Conservation (phyloP, 2,113 vertebrate species). For the Podarcis cretensis region DNA sequence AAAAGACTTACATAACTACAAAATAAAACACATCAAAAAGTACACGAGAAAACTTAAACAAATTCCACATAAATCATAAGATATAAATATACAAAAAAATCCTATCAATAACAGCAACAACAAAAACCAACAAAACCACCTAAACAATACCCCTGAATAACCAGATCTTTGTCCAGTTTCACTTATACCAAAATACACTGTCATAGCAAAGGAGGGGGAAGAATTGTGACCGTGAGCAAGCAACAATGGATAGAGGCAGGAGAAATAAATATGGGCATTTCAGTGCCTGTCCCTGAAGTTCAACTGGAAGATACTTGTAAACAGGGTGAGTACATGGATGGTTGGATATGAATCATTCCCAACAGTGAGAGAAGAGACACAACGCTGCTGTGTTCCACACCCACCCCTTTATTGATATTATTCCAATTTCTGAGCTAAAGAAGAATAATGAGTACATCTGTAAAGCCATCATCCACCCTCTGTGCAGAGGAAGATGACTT, state of each 20-base stretch:
- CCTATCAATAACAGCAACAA: no score
- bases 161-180: background rate
- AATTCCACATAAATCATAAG: no score
- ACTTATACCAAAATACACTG: background rate
- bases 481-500: background rate
- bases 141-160: background rate
- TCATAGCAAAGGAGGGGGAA: background rate
- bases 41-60: no score
- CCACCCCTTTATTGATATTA: slow-evolving; percentile 2
- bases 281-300: slow-evolving; percentile 3
- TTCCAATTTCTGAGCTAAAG: background rate
- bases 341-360: slow-evolving; percentile 9
- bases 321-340: background rate
- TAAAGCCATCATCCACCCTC: background rate
- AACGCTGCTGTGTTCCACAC: background rate
- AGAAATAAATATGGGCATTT: background rate
- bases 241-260: background rate
- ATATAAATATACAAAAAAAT: no score
- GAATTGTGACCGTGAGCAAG: background rate
- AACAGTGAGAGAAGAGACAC: accelerated
- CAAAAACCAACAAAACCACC: no score
- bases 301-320: background rate
- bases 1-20: no score
- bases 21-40: no score
- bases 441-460: slow-evolving; percentile 21